phyloP scores from a whole-genome alignment of 2,888 invertebrate genomes.

The Tiliacea citrago region DNA sequence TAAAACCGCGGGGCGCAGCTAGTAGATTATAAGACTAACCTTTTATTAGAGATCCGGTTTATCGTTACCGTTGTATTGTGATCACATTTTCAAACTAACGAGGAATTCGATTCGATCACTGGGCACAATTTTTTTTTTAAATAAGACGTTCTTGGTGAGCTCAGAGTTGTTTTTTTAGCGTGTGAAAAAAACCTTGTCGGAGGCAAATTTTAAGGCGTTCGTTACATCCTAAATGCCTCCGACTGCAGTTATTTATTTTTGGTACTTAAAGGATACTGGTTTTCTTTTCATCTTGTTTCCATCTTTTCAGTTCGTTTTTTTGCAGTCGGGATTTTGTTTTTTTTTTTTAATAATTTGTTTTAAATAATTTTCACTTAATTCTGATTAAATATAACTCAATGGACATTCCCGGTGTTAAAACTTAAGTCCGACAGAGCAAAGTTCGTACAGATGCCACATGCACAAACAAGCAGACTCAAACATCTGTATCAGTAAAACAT shows the following conservation, averaged over 20 bases:
- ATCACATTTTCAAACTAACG: not conserved
- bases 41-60: slow-evolving; percentile 5
- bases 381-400: not conserved
- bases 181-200: not conserved
- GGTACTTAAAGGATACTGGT: too few relatives aligned
- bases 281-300: too few relatives aligned
- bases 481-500: slow-evolving; percentile 42
- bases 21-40: not conserved
- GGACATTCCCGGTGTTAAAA: not conserved
- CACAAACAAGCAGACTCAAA: slow-evolving; percentile 40
- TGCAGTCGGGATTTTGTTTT: too few relatives aligned
- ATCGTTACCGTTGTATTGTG: not conserved
- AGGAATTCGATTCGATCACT: not conserved
- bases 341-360: not conserved
- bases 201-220: too few relatives aligned
- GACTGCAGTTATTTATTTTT: too few relatives aligned
- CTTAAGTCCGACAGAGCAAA: slow-evolving; percentile 34
- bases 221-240: too few relatives aligned
- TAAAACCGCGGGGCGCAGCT: too few relatives aligned
- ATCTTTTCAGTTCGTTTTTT: too few relatives aligned
- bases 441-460: slow-evolving; percentile 23
- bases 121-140: not conserved
- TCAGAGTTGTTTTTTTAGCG: not conserved
- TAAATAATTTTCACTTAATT: not conserved
- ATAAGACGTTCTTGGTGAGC: slow-evolving; percentile 2